Percentiles rank a stretch among this genome's conserved stretches.
Evolutionary conservation across 2,888 invertebrate genomes (phyloP).

Genomic region (Orthonychiurus folsomi): DNA sequence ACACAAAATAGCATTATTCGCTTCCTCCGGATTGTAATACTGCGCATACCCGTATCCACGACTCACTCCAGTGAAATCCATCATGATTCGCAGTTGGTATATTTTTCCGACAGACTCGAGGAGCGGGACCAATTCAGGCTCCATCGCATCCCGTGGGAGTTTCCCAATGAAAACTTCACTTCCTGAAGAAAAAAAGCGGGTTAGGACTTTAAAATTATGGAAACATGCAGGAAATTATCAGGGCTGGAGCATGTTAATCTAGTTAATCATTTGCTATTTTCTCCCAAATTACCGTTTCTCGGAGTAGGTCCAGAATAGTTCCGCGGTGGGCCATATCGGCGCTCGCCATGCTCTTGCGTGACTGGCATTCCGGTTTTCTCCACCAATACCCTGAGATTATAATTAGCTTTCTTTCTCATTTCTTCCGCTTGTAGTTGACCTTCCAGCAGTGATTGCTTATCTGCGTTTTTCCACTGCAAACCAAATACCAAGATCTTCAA

Average conservation of each 20-base stretch:
- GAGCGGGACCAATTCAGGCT: constrained; percentile 66
- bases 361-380: constrained; percentile 44
- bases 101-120: constrained; percentile 58
- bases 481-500: too few relatives aligned
- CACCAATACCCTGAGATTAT: too few relatives aligned
- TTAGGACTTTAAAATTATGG: background rate
- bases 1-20: constrained; percentile 55
- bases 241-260: background rate
- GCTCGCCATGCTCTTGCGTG: constrained; percentile 68
- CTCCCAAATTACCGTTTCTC: constrained; percentile 49
- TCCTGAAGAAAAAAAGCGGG: constrained; percentile 25
- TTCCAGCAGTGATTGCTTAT: too few relatives aligned
- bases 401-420: too few relatives aligned
- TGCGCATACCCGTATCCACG: constrained; percentile 72
- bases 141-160: constrained; percentile 65
- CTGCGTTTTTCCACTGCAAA: too few relatives aligned
- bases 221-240: background rate
- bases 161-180: constrained; percentile 68
- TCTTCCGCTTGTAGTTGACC: too few relatives aligned
- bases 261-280: background rate
- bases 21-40: constrained; percentile 52
- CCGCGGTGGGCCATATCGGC: constrained; percentile 59
- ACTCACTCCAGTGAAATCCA: constrained; percentile 69
- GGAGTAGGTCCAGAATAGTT: constrained; percentile 48
- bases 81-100: constrained; percentile 70